Evolutionary conservation across 2,888 invertebrate genomes (phyloP).

Genomic region (Apodemia mormo): DNA sequence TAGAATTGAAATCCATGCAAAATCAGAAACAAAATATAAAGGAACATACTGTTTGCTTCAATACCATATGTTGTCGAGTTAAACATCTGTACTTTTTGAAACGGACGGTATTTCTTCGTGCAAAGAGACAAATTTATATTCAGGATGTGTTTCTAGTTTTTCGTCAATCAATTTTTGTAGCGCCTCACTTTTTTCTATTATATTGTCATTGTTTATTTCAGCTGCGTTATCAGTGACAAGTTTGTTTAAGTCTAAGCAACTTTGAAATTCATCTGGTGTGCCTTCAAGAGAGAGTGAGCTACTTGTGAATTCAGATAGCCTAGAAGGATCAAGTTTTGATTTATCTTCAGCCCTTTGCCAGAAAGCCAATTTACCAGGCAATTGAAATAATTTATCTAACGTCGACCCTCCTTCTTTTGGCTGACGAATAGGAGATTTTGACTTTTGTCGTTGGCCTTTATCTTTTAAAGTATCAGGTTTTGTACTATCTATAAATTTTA

Average conservation of each 20-base stretch:
- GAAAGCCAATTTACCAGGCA: constrained; percentile 81
- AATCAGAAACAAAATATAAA: constrained; percentile 51
- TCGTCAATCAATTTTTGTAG: constrained; percentile 69
- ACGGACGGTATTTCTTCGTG: constrained; percentile 58
- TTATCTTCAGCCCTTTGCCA: constrained; percentile 76
- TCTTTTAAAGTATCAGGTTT: constrained; percentile 47
- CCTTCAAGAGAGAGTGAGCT: constrained; percentile 61
- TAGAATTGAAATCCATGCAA: constrained; percentile 36
- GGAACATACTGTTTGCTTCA: constrained; percentile 64
- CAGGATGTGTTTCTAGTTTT: constrained; percentile 69
- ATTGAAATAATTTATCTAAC: constrained; percentile 73
- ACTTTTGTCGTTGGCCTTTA: constrained; percentile 56
- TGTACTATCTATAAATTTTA: background rate
- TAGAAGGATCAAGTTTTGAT: constrained; percentile 54
- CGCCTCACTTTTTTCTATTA: constrained; percentile 67
- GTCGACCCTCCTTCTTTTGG: constrained; percentile 57
- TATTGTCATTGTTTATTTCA: constrained; percentile 51
- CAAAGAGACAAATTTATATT: constrained; percentile 67
- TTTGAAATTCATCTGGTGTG: constrained; percentile 56
- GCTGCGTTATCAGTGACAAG: constrained; percentile 33
- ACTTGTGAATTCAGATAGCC: constrained; percentile 56
- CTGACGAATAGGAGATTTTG: constrained; percentile 59
- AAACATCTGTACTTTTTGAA: constrained; percentile 76
- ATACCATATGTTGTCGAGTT: constrained; percentile 36
- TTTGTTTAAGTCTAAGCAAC: constrained; percentile 49